Evolutionary conservation across 30 jellyfish, hydroid and myxozoan genomes (phyloP), one percentile per base, ranked within the genome.

Genomic region (Aurelia sp.): DNA sequence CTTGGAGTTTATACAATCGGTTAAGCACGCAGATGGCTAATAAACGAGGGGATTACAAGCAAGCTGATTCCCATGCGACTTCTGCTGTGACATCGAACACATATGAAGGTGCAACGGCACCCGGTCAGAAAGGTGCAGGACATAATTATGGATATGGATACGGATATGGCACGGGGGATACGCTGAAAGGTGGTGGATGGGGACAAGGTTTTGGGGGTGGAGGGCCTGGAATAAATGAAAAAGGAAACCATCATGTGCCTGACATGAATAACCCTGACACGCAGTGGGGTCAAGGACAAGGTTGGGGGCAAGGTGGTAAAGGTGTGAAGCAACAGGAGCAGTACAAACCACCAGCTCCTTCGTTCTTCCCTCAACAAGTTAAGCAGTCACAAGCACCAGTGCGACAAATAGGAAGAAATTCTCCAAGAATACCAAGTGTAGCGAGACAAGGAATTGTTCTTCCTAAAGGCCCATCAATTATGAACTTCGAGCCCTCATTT

Each of bases 121-220:
- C 89, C 3, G 96, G 88, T 37, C 87, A 85, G 67, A 77, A 77
- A 60, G 96, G 96, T 4, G 88, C 87, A 15, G 96, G 96, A 7
- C 88, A 86, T 71, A 86, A 77, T 78, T 86, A 86, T 58, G 96
- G 96, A 5, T 78, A 79, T 60, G 96, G 96, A 17, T 78, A 79
- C 64, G 96, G 96, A n/a, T 78, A 79, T 63, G 96, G 96, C 18
- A 79, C 86, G 30, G 91, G 96, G 13, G 87, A 79, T 66, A 62
- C 85, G 21, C 47, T 78, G 71, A 79, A 78, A 74, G 96, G 96
- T 15, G 89, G 86, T 6, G 96, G 96, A 35, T 87, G 89, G 89
- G 96, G 96, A 13, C 91, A 79, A 65, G 96, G 96, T 0, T 67
- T 62, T 21, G 91, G 96, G 3, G 96, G 96, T 6, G 96, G 96